Conservation (phyloP, 2,797 vertebrate species). For the Acipenser ruthenus region DNA sequence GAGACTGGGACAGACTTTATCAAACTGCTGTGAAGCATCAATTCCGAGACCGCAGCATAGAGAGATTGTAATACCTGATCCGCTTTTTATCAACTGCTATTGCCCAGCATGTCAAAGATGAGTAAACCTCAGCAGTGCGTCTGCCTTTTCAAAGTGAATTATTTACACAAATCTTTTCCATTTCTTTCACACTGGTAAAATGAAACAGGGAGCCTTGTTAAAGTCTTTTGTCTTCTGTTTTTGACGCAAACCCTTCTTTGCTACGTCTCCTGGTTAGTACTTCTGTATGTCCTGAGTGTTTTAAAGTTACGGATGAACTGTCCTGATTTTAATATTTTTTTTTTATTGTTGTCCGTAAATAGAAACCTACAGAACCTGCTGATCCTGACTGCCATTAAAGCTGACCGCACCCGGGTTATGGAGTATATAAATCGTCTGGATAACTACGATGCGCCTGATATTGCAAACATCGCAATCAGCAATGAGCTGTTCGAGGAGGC, state of each 20-base stretch:
- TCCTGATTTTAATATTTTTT: not conserved
- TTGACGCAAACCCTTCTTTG: too few species aligned
- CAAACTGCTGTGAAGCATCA: too few species aligned
- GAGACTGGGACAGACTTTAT: not conserved
- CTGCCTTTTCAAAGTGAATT: too few species aligned
- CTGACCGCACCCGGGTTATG: conserved; percentile 85
- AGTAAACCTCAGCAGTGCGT: too few species aligned
- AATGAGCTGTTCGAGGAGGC: conserved; percentile 89
- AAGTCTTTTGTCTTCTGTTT: too few species aligned
- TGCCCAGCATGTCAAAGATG: too few species aligned
- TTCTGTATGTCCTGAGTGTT: not conserved
- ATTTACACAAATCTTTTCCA: too few species aligned
- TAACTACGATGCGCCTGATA: conserved; percentile 88
- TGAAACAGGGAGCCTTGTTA: too few species aligned
- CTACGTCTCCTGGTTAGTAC: not conserved
- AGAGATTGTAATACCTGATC: too few species aligned
- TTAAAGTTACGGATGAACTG: not conserved
- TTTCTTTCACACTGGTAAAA: too few species aligned
- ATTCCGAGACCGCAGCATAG: too few species aligned
- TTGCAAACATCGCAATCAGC: conserved; percentile 87
- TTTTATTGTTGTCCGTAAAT: conserved; percentile 1
- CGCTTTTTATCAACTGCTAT: too few species aligned
- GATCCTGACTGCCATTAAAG: conserved; percentile 91
- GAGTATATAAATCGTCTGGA: conserved; percentile 89
- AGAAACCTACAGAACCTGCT: conserved; percentile 96